phyloP scores from a whole-genome alignment of 2,888 invertebrate species.

The Lasioglossum lativentre region DNA sequence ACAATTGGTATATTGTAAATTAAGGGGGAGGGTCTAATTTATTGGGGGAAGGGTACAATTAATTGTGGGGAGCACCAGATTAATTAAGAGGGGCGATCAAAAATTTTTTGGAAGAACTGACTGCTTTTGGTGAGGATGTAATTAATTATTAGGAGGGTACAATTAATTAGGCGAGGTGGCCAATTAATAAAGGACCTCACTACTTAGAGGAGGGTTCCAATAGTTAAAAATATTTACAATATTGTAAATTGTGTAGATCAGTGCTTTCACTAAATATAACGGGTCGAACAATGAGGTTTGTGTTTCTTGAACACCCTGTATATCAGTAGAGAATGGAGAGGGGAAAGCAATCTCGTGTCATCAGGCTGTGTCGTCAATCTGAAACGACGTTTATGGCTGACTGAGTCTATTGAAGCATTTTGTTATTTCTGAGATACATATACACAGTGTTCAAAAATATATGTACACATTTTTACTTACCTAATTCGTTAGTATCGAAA shows the following conservation, averaged over 20 bases:
- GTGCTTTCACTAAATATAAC: not conserved
- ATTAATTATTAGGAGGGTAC: too few species aligned
- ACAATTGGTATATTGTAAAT: not conserved
- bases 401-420: not conserved
- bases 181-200: too few species aligned
- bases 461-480: not conserved
- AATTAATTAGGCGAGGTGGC: too few species aligned
- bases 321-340: not conserved
- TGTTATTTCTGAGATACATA: not conserved
- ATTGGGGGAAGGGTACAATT: not conserved
- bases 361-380: not conserved
- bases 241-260: not conserved
- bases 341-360: not conserved
- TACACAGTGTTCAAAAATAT: not conserved
- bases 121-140: too few species aligned
- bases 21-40: not conserved
- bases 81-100: too few species aligned
- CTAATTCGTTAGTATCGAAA: not conserved
- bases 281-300: fast-evolving
- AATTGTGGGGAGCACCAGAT: too few species aligned
- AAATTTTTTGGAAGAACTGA: too few species aligned
- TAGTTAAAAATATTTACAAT: not conserved
- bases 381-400: not conserved
- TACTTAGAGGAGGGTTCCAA: not conserved
- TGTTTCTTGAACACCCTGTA: not conserved